Evolutionary conservation across 2,888 invertebrate genomes (phyloP), one percentile per base, ranked within the genome.

Genomic region (Cepaea hortensis): DNA sequence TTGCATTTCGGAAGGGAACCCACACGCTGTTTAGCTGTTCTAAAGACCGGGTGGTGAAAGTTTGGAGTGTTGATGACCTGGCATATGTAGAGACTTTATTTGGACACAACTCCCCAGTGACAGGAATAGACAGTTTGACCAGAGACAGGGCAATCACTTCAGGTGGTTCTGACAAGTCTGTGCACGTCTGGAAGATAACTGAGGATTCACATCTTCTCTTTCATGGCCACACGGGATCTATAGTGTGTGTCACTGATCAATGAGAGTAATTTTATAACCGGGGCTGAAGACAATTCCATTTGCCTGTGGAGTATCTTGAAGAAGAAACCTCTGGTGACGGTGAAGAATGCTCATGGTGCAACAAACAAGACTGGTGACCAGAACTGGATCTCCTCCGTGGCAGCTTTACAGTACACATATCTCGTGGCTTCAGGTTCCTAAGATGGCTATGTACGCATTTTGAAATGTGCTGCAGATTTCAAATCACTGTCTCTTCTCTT

Each of bases 201-300:
- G 99, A 99, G 95, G 99, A 99, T 94, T 98, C 98, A 35, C 99
- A 99, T 93, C 95, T 99, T 35, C 97, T 99, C 90, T 99, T 97
- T 93, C 97, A 98, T 94, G 98, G 97, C 0, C 97, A 97, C 86
- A 88, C 87, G 77, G 96, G 96, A 75, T 97, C 97, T 88, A 96
- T 99, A 88, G 94, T 96, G 96, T 92, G 97, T 99, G 0, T 97
- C 97, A 92, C 95, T 98, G 80, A 96, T 99, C 86, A 98, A 98
- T 94, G 98, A 99, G 92, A 97, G 98, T 90, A 97, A 97, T 94
- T 99, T 99, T 95, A 95, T 99, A 0, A 97, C 98, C 0, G 97
- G 97, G 46, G 97, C 97, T 86, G 97, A 98, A 93, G 98, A 98
- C 95, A 99, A 99, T 88, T 93, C 93, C 9, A 81, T 95, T 15